These are phyloP conservation scores for Monoplex corrugatus DNA, from an alignment of 2,888 invertebrate genomes.

Conservation along the genomic window DNA sequence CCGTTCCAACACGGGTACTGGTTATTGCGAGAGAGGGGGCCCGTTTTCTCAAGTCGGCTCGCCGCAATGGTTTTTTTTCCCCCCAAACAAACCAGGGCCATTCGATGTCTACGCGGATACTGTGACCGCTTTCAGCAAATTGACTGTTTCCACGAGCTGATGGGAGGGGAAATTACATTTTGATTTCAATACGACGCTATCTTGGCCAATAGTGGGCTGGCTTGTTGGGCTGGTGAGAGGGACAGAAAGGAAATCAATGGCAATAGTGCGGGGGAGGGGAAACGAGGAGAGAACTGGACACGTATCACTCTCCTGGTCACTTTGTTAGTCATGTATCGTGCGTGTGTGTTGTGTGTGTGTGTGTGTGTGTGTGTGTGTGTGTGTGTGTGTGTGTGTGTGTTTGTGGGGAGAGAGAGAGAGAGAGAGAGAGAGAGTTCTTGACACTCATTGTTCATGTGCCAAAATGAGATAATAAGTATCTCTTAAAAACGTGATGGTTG, in stretches of 20 bases:
- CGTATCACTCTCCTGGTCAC: not conserved
- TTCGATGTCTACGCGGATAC: conserved; percentile 25
- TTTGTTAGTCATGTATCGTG: not conserved
- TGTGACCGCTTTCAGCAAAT: conserved; percentile 40
- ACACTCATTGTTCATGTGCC: too few relatives aligned
- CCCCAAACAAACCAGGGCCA: conserved; percentile 15
- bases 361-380: not conserved
- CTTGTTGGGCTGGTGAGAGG: not conserved
- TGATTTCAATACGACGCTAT: conserved; percentile 29
- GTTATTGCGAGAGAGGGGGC: conserved; percentile 18
- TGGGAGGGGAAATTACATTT: conserved; percentile 50
- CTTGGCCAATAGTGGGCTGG: not conserved
- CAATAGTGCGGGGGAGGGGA: not conserved
- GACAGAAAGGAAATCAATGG: conserved; percentile 37
- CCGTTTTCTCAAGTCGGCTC: conserved; percentile 23
- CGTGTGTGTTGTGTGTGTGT: too few relatives aligned
- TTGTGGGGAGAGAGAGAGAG: not conserved
- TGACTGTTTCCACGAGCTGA: conserved; percentile 44
- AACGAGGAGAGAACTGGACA: conserved; percentile 41
- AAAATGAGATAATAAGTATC: too few relatives aligned
- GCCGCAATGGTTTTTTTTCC: conserved; percentile 38
- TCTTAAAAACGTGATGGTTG: too few relatives aligned
- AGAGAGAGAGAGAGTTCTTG: not conserved
- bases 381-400: not conserved
- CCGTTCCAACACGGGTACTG: conserved; percentile 26